phyloP scores from a whole-genome alignment of 1,140 invertebrate species.

The Zaprionus ornatus region DNA sequence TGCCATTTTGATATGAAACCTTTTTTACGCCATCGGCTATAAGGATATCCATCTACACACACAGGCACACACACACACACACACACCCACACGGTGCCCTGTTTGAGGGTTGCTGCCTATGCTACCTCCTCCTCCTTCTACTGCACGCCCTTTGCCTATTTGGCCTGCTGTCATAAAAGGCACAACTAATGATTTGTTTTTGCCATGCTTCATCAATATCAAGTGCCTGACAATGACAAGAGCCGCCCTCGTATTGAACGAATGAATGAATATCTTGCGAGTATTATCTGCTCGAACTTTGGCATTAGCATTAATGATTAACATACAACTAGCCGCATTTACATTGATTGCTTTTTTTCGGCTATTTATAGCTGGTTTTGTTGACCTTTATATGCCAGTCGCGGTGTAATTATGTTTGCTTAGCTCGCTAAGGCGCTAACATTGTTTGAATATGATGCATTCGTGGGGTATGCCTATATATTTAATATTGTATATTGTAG shows the following conservation, averaged over 20 bases:
- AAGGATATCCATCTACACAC: slow-evolving; percentile 25
- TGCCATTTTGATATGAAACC: slow-evolving; percentile 78
- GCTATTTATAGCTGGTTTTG: slow-evolving; percentile 9
- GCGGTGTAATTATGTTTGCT: not conserved
- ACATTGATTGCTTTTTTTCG: slow-evolving; percentile 24
- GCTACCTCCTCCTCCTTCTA: no score
- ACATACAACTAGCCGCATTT: slow-evolving; percentile 28
- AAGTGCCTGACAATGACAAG: slow-evolving; percentile 60
- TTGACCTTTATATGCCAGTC: not conserved
- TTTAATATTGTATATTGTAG: no score
- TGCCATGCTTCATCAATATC: slow-evolving; percentile 55
- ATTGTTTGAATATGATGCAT: no score
- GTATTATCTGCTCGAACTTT: slow-evolving; percentile 5
- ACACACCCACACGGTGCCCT: slow-evolving; percentile 8
- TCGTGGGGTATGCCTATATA: no score
- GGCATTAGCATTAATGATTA: slow-evolving; percentile 45
- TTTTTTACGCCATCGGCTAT: slow-evolving; percentile 48
- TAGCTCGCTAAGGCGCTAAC: no score
- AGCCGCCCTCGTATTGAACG: not conserved
- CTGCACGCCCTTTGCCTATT: slow-evolving; percentile 4
- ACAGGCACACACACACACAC: slow-evolving; percentile 2
- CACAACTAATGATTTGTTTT: slow-evolving; percentile 53
- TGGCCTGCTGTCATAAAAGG: slow-evolving; percentile 63
- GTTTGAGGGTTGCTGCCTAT: slow-evolving; percentile 1
- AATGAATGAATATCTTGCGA: slow-evolving; percentile 8